Percentiles rank a stretch among this genome's conserved stretches.
phyloP scores from a whole-genome alignment of 2,797 vertebrate genomes.

The Onychomys leucogaster region DNA sequence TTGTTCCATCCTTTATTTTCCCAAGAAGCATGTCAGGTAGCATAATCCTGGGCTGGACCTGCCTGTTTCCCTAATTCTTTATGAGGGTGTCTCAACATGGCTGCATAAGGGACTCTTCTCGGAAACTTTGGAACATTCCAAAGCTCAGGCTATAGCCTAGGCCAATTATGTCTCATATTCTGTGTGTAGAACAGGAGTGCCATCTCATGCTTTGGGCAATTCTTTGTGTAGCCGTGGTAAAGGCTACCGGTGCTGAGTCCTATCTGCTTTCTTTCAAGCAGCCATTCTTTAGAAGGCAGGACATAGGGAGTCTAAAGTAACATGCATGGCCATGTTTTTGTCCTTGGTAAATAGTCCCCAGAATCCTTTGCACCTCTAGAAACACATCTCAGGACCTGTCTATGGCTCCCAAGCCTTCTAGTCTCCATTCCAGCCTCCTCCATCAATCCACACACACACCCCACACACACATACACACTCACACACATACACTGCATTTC shows the following conservation, averaged over 20 bases:
- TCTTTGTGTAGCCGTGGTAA: background rate
- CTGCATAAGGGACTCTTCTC: background rate
- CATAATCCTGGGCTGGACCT: background rate
- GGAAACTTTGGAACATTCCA: background rate
- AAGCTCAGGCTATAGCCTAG: constrained; percentile 6
- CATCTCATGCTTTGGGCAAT: background rate
- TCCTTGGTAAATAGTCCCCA: background rate
- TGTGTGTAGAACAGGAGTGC: background rate
- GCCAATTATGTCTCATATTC: background rate
- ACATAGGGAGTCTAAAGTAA: background rate
- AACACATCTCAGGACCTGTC: background rate
- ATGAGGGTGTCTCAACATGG: background rate
- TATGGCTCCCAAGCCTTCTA: background rate
- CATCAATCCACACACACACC: background rate
- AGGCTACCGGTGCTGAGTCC: background rate
- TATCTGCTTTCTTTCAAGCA: background rate
- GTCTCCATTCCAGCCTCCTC: background rate
- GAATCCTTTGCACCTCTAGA: background rate
- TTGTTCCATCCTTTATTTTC: background rate
- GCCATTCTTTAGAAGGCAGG: background rate
- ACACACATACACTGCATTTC: background rate
- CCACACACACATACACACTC: no score
- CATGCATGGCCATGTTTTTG: background rate
- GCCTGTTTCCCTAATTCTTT: background rate
- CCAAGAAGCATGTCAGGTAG: background rate